These are phyloP conservation scores for Hapalemur alaotrensis DNA, from an alignment of 2,797 vertebrate genomes.

Conservation along the genomic window DNA sequence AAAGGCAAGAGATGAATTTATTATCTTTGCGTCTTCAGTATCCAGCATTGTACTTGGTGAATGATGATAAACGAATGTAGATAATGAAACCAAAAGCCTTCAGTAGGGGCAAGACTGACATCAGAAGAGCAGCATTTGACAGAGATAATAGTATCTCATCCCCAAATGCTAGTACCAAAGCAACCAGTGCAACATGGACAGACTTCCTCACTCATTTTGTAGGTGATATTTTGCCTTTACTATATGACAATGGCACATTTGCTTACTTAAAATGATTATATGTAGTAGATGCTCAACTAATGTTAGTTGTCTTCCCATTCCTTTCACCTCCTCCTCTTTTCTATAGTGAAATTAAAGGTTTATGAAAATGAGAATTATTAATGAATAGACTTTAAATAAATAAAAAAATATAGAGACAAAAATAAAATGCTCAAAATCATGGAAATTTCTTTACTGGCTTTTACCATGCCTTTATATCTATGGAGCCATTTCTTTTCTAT, in stretches of 20 bases:
- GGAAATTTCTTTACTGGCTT: background rate
- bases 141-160: conserved; percentile 38
- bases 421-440: background rate
- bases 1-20: background rate
- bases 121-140: background rate
- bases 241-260: conserved; percentile 40
- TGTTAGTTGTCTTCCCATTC: background rate
- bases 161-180: conserved; percentile 54
- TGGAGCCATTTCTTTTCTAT: background rate
- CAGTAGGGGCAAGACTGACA: conserved; percentile 28
- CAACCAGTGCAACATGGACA: conserved; percentile 24
- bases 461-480: background rate
- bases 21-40: background rate
- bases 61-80: conserved; percentile 49
- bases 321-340: background rate
- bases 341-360: conserved; percentile 18
- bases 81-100: conserved; percentile 59
- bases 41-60: background rate
- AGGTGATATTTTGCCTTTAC: conserved; percentile 53
- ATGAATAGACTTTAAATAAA: conserved; percentile 46
- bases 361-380: background rate
- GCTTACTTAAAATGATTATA: conserved; percentile 57
- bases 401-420: background rate
- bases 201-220: conserved; percentile 47
- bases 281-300: background rate